Percentiles rank a stretch among this genome's conserved stretches.
phyloP scores from a whole-genome alignment of 2,113 vertebrate genomes.

The Oryzias javanicus region DNA sequence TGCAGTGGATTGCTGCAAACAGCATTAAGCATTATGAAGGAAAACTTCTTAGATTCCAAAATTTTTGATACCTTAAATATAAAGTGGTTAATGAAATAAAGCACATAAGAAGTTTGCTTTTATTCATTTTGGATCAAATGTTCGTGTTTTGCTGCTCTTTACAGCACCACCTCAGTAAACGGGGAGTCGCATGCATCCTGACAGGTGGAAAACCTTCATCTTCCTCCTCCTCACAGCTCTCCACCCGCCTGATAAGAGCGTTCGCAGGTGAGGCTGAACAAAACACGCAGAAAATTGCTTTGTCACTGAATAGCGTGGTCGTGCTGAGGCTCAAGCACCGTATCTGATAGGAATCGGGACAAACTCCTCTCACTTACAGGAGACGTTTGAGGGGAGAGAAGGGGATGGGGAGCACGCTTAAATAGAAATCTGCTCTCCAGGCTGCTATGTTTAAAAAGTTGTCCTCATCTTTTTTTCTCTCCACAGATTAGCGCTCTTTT shows the following conservation, averaged over 20 bases:
- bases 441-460: slow-evolving; percentile 38
- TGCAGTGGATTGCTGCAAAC: too few species aligned
- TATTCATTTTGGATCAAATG: slow-evolving; percentile 1
- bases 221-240: slow-evolving; percentile 13
- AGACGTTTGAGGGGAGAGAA: slow-evolving; percentile 8
- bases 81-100: too few species aligned
- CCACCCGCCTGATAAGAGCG: slow-evolving; percentile 14
- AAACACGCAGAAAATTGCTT: slow-evolving; percentile 23
- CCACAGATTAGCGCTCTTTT: slow-evolving; percentile 43
- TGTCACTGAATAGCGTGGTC: slow-evolving; percentile 10
- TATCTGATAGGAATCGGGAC: slow-evolving; percentile 26
- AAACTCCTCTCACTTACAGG: slow-evolving; percentile 6
- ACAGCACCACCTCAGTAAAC: slow-evolving; percentile 24
- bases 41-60: too few species aligned
- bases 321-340: not conserved
- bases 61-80: too few species aligned
- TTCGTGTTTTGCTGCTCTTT: slow-evolving; percentile 4
- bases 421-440: slow-evolving; percentile 1
- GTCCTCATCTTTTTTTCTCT: slow-evolving; percentile 20
- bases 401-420: slow-evolving; percentile 13
- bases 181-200: not conserved
- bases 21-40: too few species aligned
- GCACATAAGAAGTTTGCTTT: too few species aligned
- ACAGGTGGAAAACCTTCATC: not conserved
- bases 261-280: slow-evolving; percentile 11